A percentile compares a stretch with the other conserved stretches of the same genome.
These are phyloP conservation scores for Didymodactylos carnosus DNA, from an alignment of 2,888 invertebrate species.

Conservation along the genomic window DNA sequence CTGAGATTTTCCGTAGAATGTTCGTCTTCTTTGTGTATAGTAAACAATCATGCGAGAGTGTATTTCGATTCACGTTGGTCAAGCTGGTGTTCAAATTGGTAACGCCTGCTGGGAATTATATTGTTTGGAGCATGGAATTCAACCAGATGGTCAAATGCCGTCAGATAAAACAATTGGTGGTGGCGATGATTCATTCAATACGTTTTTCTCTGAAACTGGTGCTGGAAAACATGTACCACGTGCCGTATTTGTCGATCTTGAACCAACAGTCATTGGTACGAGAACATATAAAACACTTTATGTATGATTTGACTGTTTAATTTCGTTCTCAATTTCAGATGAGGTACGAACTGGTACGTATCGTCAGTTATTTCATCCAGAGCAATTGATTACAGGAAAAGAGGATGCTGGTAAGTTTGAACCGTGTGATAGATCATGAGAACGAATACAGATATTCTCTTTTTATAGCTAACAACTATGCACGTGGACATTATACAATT, in stretches of 20 bases:
- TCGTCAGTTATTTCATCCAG: conserved; percentile 56
- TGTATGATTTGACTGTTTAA: not conserved
- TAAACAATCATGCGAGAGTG: conserved; percentile 31
- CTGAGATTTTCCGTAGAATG: no score
- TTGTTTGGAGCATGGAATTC: conserved; percentile 41
- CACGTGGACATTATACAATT: conserved; percentile 25
- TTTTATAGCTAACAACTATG: conserved; percentile 18
- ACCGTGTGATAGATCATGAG: conserved; percentile 53
- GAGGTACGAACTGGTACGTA: conserved; percentile 42
- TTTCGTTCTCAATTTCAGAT: conserved; percentile 17
- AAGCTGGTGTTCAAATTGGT: conserved; percentile 39
- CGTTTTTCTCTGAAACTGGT: conserved; percentile 55
- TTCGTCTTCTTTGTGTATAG: no score
- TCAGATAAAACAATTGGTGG: conserved; percentile 14
- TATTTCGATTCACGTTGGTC: conserved; percentile 38
- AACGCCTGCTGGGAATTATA: conserved; percentile 43
- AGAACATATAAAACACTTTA: no score
- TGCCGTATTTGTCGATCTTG: conserved; percentile 69
- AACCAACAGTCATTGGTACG: conserved; percentile 67
- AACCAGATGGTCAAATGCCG: conserved; percentile 15
- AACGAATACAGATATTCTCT: not conserved
- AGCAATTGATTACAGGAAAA: conserved; percentile 41
- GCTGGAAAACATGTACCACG: conserved; percentile 56
- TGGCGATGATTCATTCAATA: conserved; percentile 72
- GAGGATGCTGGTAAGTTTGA: conserved; percentile 71